A percentile compares a stretch with the other conserved stretches of the same genome.
These are phyloP conservation scores for Chaitophorus viminalis DNA, from an alignment of 2,888 invertebrate genomes.

Conservation along the genomic window DNA sequence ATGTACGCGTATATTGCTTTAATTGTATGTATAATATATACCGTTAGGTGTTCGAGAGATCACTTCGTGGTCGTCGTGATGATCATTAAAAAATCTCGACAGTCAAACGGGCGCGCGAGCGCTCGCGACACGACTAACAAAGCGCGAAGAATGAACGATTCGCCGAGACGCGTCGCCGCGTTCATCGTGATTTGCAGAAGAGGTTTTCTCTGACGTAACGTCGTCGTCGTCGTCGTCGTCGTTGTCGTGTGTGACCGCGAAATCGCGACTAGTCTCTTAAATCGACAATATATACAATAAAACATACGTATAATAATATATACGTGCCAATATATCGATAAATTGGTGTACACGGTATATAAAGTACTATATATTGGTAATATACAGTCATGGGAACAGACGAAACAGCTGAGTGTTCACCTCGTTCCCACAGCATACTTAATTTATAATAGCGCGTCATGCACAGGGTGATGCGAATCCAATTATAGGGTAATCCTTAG, in stretches of 20 bases:
- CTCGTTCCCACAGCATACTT: background rate
- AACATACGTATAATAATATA: background rate
- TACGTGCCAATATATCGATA: background rate
- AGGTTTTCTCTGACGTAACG: background rate
- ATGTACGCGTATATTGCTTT: background rate
- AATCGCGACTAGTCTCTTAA: background rate
- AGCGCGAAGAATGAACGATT: background rate
- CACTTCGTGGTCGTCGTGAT: background rate
- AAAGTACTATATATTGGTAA: background rate
- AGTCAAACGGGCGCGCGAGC: background rate
- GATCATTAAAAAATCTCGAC: background rate
- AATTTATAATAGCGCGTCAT: background rate
- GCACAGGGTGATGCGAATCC: background rate
- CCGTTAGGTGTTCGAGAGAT: background rate
- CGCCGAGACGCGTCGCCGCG: background rate
- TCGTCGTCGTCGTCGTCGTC: background rate
- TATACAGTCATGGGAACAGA: background rate
- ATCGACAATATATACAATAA: background rate
- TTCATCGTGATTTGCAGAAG: background rate
- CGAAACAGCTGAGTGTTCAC: background rate
- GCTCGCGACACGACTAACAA: background rate
- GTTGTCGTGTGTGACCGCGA: background rate
- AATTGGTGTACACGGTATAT: background rate
- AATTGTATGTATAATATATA: background rate
- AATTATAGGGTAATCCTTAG: no score